Conservation (phyloP, 2,888 invertebrate species). For the Anarsia innoxiella region DNA sequence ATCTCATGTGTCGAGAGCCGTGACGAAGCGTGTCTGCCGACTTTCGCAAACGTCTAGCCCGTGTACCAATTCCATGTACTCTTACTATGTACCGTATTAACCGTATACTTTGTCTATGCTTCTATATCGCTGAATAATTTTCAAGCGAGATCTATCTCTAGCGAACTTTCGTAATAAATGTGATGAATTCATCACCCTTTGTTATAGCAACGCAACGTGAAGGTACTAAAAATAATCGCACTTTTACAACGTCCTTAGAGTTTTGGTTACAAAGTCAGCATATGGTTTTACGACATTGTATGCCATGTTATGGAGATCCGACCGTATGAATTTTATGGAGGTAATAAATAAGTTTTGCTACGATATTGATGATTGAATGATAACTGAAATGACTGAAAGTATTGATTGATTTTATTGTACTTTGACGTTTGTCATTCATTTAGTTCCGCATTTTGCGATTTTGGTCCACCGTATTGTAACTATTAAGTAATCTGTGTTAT, state of each 20-base stretch:
- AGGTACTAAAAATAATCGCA: slow-evolving; percentile 13
- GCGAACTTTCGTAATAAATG: slow-evolving; percentile 11
- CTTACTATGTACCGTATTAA: slow-evolving; percentile 10
- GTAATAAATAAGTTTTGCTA: slow-evolving; percentile 10
- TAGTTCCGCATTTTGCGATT: too few species aligned
- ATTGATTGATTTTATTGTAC: not conserved
- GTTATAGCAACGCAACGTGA: slow-evolving; percentile 8
- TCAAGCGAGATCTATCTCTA: slow-evolving; percentile 8
- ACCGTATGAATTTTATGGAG: slow-evolving; percentile 9
- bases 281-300: slow-evolving; percentile 12
- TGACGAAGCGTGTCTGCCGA: slow-evolving; percentile 51
- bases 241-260: slow-evolving; percentile 10
- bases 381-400: too few species aligned
- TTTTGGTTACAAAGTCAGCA: slow-evolving; percentile 12
- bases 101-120: slow-evolving; percentile 16
- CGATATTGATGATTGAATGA: slow-evolving; percentile 8
- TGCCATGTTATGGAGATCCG: slow-evolving; percentile 8
- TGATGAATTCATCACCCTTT: slow-evolving; percentile 14
- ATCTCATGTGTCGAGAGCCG: slow-evolving; percentile 46
- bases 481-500: too few species aligned
- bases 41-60: slow-evolving; percentile 54
- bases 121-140: slow-evolving; percentile 15
- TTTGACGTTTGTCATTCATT: too few species aligned
- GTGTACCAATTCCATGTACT: slow-evolving; percentile 22
- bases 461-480: too few species aligned